Percentiles rank a stretch among this genome's conserved stretches.
These are phyloP conservation scores for Tineola bisselliella DNA, from an alignment of 2,888 invertebrate species.

Conservation along the genomic window DNA sequence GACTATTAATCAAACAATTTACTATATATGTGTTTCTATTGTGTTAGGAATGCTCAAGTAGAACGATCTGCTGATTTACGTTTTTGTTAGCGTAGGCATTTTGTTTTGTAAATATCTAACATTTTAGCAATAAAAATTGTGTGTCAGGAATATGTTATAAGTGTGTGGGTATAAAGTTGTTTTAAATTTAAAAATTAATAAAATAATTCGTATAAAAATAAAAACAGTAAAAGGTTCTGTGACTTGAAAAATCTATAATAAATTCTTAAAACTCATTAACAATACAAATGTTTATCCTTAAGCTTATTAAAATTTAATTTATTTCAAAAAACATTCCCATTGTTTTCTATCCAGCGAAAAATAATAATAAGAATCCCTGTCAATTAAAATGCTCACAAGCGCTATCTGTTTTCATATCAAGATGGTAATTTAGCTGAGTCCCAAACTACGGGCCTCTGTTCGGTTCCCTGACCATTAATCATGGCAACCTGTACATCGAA, in stretches of 20 bases:
- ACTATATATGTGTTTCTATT: too few relatives aligned
- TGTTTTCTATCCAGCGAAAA: background rate
- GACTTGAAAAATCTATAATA: background rate
- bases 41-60: too few relatives aligned
- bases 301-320: background rate
- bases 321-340: background rate
- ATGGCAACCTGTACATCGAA: constrained; percentile 11
- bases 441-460: background rate
- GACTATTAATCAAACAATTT: too few relatives aligned
- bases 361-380: background rate
- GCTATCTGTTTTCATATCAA: constrained; percentile 2
- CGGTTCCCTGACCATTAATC: constrained; percentile 15
- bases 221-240: background rate
- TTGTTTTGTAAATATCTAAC: too few relatives aligned
- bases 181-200: too few relatives aligned
- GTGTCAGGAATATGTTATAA: too few relatives aligned
- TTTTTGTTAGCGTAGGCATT: too few relatives aligned
- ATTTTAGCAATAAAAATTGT: too few relatives aligned
- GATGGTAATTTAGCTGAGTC: constrained; percentile 1
- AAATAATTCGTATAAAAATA: too few relatives aligned
- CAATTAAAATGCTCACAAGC: background rate
- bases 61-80: too few relatives aligned
- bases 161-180: too few relatives aligned
- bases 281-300: background rate
- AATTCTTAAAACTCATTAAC: background rate